Evolutionary conservation across 2,888 invertebrate species (phyloP), one percentile per base, ranked within the genome.

Genomic region (Pristionchus mayeri): DNA sequence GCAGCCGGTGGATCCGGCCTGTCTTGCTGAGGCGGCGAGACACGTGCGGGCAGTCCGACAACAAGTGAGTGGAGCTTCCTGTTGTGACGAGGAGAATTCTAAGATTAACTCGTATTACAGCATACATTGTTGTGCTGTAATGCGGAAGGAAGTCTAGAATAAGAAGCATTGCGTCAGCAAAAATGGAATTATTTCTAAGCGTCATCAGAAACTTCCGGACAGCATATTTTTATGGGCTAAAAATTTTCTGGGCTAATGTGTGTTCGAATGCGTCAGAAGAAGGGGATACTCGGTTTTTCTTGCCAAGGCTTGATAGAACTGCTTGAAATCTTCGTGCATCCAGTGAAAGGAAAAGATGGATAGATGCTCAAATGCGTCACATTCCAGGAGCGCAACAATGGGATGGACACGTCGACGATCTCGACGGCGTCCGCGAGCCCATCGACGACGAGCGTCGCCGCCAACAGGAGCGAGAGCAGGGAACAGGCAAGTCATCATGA

Each of bases 1-100:
- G 21, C 92, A 92, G 84, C 92, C 92, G 0, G 91, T 92, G 11
- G 91, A 92, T 85, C 90, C 92, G n/a, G 88, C 89, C 48, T 88
- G 90, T 16, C 76, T 92, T 40, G 91, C 91, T 0, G 91, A 90
- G 75, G 91, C 91, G 16, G 89, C 90, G 16, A 63, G 89, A 84
- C 87, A 89, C 67, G 89, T 89, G 24, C 82, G 89, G 44, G 88
- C 84, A 16, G 40, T 57, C 21, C 7, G 86, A 37, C 71, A 71
- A 40, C 71, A 71, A 63, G 84, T 78, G 3, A 1, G 76, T 79
- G 21, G 3, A 21, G 57, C 44, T n/a, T 60, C 63, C 9, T n/a
- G 11, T 60, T 52, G 18, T 52, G 11, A 11, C 52, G 13, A 16
- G 18, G 18, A 57, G 7, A 24, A 21, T 21, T 57, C 57, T 57